Evolutionary conservation across 2,888 invertebrate species (phyloP).

Genomic region (Lycia hirtaria): DNA sequence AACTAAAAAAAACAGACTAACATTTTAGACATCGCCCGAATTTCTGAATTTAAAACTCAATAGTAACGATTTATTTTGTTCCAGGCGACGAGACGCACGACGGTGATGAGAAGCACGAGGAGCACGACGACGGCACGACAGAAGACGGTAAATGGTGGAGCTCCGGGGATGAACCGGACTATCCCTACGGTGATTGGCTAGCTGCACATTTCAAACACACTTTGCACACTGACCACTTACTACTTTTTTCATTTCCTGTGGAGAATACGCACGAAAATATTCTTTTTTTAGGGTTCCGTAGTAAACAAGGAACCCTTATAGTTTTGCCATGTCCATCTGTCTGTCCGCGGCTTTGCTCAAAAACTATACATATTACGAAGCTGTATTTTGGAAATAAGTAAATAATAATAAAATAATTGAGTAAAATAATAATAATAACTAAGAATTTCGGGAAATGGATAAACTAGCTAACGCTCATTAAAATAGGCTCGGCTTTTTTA

Average conservation of each 20-base stretch:
- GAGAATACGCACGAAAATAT: not conserved
- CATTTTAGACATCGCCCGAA: too few species aligned
- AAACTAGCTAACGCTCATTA: not conserved
- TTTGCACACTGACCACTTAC: slow-evolving; percentile 24
- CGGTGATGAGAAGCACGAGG: slow-evolving; percentile 46
- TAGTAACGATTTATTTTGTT: slow-evolving; percentile 20
- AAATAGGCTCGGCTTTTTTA: not conserved
- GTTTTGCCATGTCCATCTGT: too few species aligned
- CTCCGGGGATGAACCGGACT: slow-evolving; percentile 69
- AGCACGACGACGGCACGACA: slow-evolving; percentile 49
- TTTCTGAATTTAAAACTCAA: too few species aligned
- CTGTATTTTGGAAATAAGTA: too few species aligned
- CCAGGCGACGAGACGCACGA: slow-evolving; percentile 54
- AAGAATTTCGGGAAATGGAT: not conserved
- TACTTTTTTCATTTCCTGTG: too few species aligned
- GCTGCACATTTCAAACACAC: slow-evolving; percentile 41
- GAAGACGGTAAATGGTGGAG: slow-evolving; percentile 77
- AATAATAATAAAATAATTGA: too few species aligned
- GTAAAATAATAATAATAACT: not conserved
- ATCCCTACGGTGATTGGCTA: slow-evolving; percentile 77
- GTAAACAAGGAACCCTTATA: not conserved
- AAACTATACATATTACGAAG: too few species aligned
- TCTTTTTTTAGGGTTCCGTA: not conserved
- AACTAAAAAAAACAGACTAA: too few species aligned
- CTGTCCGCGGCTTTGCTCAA: too few species aligned